Evolutionary conservation across 2,888 invertebrate genomes (phyloP).

Genomic region (Altica lythri): DNA sequence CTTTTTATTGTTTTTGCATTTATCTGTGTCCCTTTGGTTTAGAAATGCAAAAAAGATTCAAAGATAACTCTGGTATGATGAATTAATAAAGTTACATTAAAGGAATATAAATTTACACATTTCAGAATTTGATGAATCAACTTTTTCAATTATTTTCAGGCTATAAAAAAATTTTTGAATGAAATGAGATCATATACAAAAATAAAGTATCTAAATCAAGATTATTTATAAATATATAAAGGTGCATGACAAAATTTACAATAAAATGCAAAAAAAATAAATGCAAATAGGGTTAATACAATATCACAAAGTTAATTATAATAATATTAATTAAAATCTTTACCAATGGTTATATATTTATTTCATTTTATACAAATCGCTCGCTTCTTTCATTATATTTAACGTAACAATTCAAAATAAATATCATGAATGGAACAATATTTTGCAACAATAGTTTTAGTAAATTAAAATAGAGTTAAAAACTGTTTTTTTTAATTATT

Average conservation of each 20-base stretch:
- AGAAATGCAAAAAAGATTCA: too few species aligned
- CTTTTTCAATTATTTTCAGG: too few species aligned
- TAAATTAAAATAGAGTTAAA: too few species aligned
- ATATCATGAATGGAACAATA: background rate
- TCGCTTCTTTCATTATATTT: constrained; percentile 23
- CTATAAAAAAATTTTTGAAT: too few species aligned
- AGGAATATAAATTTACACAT: too few species aligned
- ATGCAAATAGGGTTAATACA: constrained; percentile 39
- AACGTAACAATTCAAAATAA: constrained; percentile 19
- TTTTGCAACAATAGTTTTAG: constrained; percentile 11
- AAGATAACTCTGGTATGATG: too few species aligned
- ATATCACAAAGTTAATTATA: constrained; percentile 50
- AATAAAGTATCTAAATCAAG: constrained; percentile 30
- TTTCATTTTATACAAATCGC: constrained; percentile 39
- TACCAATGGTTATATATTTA: constrained; percentile 37
- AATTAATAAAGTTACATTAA: too few species aligned
- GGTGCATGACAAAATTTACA: constrained; percentile 31
- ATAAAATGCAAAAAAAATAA: constrained; percentile 33
- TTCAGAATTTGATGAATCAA: too few species aligned
- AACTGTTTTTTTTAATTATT: too few species aligned
- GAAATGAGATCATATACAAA: constrained; percentile 49
- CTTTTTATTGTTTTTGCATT: too few species aligned
- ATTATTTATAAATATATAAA: constrained; percentile 29
- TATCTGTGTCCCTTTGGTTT: too few species aligned
- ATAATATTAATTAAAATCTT: constrained; percentile 30